phyloP scores from a whole-genome alignment of 2,888 invertebrate genomes.

The Phalera bucephala region DNA sequence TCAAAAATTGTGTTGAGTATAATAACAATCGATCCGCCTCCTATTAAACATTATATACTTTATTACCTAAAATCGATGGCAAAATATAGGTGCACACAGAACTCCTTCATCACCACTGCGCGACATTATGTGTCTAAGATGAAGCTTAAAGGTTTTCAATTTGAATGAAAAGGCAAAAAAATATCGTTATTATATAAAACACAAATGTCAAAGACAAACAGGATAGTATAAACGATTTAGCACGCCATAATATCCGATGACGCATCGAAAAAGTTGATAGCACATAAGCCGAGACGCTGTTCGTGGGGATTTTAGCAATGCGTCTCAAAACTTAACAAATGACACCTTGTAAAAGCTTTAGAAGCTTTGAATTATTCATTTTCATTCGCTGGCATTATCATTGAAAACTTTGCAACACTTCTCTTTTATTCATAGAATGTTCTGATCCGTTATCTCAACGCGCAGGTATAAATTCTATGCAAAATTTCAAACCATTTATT shows the following conservation, averaged over 20 bases:
- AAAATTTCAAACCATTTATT: conserved; percentile 11
- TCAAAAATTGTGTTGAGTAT: too few relatives aligned
- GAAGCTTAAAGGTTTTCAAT: too few relatives aligned
- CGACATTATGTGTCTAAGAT: too few relatives aligned
- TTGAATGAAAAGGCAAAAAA: too few relatives aligned
- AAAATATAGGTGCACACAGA: too few relatives aligned
- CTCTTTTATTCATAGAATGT: conserved; percentile 25
- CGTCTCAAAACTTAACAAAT: conserved; percentile 45
- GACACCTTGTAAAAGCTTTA: conserved; percentile 46
- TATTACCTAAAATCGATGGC: too few relatives aligned
- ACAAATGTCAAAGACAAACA: conserved; percentile 12
- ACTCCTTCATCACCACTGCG: too few relatives aligned
- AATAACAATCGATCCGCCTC: too few relatives aligned
- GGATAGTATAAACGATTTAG: conserved; percentile 28
- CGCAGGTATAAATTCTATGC: conserved; percentile 2
- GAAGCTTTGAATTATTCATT: conserved; percentile 45
- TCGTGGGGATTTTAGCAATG: conserved; percentile 37
- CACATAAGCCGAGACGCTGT: conserved; percentile 35
- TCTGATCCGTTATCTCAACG: conserved; percentile 4
- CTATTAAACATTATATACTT: too few relatives aligned
- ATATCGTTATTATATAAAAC: conserved; percentile 16
- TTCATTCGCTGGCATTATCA: conserved; percentile 34
- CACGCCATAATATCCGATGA: conserved; percentile 42
- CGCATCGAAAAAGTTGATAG: conserved; percentile 46
- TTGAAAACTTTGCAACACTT: conserved; percentile 34